Evolutionary conservation across 2,888 invertebrate genomes (phyloP).

Genomic region (Amiota mariae): DNA sequence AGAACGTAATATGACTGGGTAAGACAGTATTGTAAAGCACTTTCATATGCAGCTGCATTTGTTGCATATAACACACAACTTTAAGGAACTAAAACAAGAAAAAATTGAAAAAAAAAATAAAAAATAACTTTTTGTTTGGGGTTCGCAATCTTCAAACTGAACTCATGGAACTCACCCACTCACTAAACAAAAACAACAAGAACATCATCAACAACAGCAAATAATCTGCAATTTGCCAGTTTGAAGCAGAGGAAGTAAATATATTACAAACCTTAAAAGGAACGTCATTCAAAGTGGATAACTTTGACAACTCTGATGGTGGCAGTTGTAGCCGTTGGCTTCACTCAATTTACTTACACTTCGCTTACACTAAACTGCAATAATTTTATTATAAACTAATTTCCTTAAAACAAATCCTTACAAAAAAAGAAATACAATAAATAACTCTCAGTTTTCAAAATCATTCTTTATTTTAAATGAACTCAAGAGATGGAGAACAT

Average conservation of each 20-base stretch:
- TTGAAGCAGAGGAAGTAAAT: constrained; percentile 12
- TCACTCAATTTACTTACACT: too few species aligned
- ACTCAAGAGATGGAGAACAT: too few species aligned
- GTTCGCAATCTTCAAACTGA: constrained; percentile 24
- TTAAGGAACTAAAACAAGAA: not conserved
- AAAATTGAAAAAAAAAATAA: not conserved
- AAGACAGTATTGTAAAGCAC: not conserved
- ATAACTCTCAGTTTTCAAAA: too few species aligned
- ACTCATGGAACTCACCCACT: not conserved
- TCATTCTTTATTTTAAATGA: too few species aligned
- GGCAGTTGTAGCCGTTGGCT: not conserved
- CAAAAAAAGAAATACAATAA: too few species aligned
- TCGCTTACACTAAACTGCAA: too few species aligned
- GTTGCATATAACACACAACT: constrained; percentile 18
- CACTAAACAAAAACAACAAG: too few species aligned
- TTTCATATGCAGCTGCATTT: constrained; percentile 12
- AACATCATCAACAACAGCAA: not conserved
- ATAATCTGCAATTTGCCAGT: constrained; percentile 24
- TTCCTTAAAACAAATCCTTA: too few species aligned
- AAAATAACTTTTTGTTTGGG: not conserved
- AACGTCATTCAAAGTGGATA: not conserved
- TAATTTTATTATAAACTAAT: too few species aligned
- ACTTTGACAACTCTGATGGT: not conserved
- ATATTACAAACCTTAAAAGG: constrained; percentile 1
- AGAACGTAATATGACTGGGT: constrained; percentile 4